Evolutionary conservation across 2,888 invertebrate genomes (phyloP), one percentile per base, ranked within the genome.

Genomic region (Athalia rosae): DNA sequence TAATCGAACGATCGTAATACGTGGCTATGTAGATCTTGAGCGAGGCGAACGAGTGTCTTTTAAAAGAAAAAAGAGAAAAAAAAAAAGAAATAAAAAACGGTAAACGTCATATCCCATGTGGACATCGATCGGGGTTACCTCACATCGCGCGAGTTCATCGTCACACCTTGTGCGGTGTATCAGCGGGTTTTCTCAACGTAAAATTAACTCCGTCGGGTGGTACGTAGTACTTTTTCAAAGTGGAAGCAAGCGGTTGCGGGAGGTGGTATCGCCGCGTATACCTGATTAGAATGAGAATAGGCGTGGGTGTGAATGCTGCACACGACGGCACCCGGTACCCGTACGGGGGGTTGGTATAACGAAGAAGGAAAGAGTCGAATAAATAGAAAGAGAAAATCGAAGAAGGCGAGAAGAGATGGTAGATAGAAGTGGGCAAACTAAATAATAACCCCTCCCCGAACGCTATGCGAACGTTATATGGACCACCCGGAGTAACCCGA

Each of bases 381-480:
- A 48, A 48, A 76, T 77, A 13, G 76, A 76, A 79, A 69, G 76
- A 8, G 5, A 13, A 15, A 47, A 13, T 3, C 11, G 66, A 59
- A 76, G 76, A 77, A 76, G 76, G 78, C 58, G 69, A 80, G 50
- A 62, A 71, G 82, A 88, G 88, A 88, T 88, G 87, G 85, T 84
- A 88, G 88, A 88, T 87, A 87, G 86, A 87, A 86, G 83, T 83
- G 85, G 79, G 85, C 86, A 88, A 88, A 88, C 88, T 88, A 89
- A 89, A 89, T 89, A 88, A 89, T 88, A 89, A 88, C 86, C 88
- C 86, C 85, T 84, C 82, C 76, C 62, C 28, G 9, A 28, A 13
- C 48, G 64, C 50, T 64, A 47, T 28, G 28, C 64, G 13, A 47
- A n/a, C 13, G 64, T 62, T 62, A 66, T 84, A 82, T 83, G 84